phyloP scores from a whole-genome alignment of 2,113 vertebrate genomes.

The Himantopus leucocephalus region DNA sequence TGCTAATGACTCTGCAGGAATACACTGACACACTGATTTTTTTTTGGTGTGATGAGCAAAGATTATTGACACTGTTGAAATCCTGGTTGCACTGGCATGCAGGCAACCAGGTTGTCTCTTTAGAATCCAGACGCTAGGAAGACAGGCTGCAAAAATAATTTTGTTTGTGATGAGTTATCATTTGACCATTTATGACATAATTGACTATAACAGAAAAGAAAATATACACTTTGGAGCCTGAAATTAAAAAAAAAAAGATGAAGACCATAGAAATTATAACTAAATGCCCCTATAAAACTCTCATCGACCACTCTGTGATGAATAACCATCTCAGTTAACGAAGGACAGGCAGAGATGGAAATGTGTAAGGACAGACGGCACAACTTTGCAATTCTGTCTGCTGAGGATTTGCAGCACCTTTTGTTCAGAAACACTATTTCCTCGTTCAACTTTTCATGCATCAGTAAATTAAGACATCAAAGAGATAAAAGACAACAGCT shows the following conservation, averaged over 20 bases:
- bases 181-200: constrained; percentile 39
- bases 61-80: constrained; percentile 77
- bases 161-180: constrained; percentile 22
- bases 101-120: constrained; percentile 65
- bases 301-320: neutral
- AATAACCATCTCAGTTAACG: neutral
- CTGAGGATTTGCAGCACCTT: constrained; percentile 13
- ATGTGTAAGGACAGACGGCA: neutral
- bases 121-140: constrained; percentile 64
- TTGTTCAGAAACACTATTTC: constrained; percentile 30
- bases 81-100: constrained; percentile 70
- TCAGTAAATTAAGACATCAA: constrained; percentile 42
- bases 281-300: neutral
- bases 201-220: constrained; percentile 16
- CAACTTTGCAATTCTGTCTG: neutral
- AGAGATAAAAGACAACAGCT: constrained; percentile 34
- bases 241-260: neutral
- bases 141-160: constrained; percentile 70
- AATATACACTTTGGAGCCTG: neutral
- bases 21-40: constrained; percentile 62
- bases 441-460: neutral
- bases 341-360: constrained; percentile 17
- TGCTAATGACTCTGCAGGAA: constrained; percentile 74
- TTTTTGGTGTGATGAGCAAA: constrained; percentile 69
- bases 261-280: neutral